phyloP scores from a whole-genome alignment of 2,888 invertebrate species.

The Luffia ferchaultella region DNA sequence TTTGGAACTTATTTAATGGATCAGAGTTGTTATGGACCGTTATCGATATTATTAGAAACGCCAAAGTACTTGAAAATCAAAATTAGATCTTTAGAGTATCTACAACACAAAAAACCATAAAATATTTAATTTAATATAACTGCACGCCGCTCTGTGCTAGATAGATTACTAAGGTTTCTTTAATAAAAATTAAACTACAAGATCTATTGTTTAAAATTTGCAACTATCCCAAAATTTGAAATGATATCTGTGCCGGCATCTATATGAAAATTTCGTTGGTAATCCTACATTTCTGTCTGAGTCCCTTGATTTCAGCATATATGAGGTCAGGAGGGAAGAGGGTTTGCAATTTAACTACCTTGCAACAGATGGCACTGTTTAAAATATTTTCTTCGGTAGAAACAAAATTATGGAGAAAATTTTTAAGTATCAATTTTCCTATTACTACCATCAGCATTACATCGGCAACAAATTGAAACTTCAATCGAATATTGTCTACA shows the following conservation, averaged over 20 bases:
- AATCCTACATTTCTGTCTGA: not conserved
- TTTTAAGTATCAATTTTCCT: no score
- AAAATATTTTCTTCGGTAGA: no score
- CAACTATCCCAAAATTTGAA: not conserved
- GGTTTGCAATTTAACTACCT: conserved; percentile 23
- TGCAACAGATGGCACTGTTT: conserved; percentile 31
- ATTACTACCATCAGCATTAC: no score
- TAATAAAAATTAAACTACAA: not conserved
- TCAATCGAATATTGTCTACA: no score
- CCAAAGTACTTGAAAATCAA: no score
- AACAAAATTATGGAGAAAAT: no score
- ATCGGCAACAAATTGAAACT: no score
- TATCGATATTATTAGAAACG: not conserved
- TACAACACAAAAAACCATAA: not conserved
- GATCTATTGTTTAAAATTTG: not conserved
- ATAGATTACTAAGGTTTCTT: not conserved
- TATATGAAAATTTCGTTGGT: not conserved
- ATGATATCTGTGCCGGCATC: not conserved
- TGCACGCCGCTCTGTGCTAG: not conserved
- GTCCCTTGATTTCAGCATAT: not conserved
- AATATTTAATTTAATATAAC: not conserved
- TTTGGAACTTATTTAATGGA: not conserved
- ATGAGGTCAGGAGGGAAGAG: conserved; percentile 14
- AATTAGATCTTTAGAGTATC: not conserved
- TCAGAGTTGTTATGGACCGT: not conserved